A percentile compares a stretch with the other conserved stretches of the same genome.
phyloP scores from a whole-genome alignment of 2,113 vertebrate genomes.

The Atrichornis clamosus region DNA sequence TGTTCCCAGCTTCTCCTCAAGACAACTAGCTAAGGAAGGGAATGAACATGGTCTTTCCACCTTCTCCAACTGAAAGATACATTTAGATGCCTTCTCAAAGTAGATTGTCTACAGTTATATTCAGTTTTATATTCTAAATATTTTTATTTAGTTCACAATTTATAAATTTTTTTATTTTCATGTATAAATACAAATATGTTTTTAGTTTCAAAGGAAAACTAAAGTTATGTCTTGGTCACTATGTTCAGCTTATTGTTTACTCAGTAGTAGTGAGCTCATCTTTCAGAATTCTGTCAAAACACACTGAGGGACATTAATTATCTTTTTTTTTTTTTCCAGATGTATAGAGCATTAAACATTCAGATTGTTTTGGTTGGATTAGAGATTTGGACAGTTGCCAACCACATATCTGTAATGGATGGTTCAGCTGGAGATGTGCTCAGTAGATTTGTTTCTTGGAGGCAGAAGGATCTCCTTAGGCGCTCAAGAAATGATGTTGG shows the following conservation, averaged over 20 bases:
- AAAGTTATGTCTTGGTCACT: not conserved
- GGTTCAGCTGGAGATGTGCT: conserved; percentile 74
- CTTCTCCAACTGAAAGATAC: not conserved
- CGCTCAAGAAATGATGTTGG: conserved; percentile 71
- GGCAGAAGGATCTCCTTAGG: conserved; percentile 53
- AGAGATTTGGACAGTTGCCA: conserved; percentile 74
- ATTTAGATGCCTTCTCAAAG: not conserved
- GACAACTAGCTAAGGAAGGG: not conserved
- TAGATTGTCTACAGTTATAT: not conserved
- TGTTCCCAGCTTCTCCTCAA: not conserved
- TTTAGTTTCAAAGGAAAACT: not conserved
- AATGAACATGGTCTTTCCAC: not conserved
- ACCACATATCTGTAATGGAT: conserved; percentile 71
- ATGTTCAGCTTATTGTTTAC: not conserved
- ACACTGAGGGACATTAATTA: not conserved
- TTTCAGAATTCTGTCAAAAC: not conserved
- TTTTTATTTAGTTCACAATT: not conserved
- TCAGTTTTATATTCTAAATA: not conserved
- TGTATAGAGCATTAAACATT: conserved; percentile 82
- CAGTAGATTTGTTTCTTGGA: conserved; percentile 78
- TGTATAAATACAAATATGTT: not conserved
- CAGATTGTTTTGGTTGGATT: conserved; percentile 81
- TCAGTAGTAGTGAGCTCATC: not conserved
- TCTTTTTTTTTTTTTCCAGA: conserved; percentile 60
- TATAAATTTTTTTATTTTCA: not conserved